These are phyloP conservation scores for Brachirus orientalis DNA, from an alignment of 2,113 vertebrate species.

Conservation along the genomic window DNA sequence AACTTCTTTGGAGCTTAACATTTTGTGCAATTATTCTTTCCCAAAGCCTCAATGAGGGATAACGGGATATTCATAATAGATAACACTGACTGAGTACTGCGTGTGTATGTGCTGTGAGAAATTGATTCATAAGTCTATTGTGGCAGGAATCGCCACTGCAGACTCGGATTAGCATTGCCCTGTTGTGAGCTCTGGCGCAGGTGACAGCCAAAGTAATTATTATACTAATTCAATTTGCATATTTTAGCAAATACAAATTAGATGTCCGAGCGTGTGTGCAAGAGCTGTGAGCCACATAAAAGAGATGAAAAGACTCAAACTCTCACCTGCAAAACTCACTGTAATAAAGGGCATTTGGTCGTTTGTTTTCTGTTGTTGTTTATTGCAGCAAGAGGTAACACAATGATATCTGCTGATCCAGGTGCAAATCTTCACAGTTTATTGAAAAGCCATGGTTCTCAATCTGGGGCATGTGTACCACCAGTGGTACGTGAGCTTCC, in stretches of 20 bases:
- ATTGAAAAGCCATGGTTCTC: no score
- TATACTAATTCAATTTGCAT: slow-evolving; percentile 70
- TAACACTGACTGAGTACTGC: slow-evolving; percentile 19
- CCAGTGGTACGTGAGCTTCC: no score
- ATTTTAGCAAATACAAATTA: slow-evolving; percentile 68
- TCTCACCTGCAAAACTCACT: slow-evolving; percentile 21
- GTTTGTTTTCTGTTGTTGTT: not conserved
- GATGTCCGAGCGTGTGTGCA: slow-evolving; percentile 23
- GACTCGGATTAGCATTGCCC: slow-evolving; percentile 65
- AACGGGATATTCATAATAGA: slow-evolving; percentile 46
- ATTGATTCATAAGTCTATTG: slow-evolving; percentile 55
- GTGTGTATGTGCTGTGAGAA: slow-evolving; percentile 27
- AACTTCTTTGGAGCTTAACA: slow-evolving; percentile 25
- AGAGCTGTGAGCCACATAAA: slow-evolving; percentile 18
- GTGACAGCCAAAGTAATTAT: slow-evolving; percentile 72
- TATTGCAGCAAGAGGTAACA: not conserved
- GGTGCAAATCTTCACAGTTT: no score
- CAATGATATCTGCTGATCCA: not conserved
- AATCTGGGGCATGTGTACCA: no score
- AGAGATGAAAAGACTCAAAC: slow-evolving; percentile 46
- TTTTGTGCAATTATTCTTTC: slow-evolving; percentile 41
- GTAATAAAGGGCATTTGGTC: not conserved
- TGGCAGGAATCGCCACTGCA: slow-evolving; percentile 52
- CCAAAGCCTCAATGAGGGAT: slow-evolving; percentile 31
- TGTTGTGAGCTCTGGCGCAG: slow-evolving; percentile 61